Evolutionary conservation across 2,797 vertebrate species (phyloP).

Genomic region (Macropodus opercularis): DNA sequence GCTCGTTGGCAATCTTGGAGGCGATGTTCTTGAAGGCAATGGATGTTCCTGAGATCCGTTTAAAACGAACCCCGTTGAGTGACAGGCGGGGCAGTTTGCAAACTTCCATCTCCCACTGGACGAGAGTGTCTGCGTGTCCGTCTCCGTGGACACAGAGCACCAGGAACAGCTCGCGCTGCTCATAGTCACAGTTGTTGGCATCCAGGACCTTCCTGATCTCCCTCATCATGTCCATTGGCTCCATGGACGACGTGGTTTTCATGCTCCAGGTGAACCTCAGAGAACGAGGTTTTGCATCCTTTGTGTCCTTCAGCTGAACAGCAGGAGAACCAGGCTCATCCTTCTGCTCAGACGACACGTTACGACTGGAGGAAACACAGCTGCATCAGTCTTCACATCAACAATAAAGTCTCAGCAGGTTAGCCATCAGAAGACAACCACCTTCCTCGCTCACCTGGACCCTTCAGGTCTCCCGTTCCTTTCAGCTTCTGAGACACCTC

Average conservation of each 20-base stretch:
- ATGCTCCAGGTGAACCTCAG: slow-evolving; percentile 91
- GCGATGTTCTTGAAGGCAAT: slow-evolving; percentile 96
- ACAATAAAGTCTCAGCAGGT: background rate
- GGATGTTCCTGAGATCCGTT: slow-evolving; percentile 92
- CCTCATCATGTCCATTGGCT: slow-evolving; percentile 92
- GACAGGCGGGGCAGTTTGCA: slow-evolving; percentile 93
- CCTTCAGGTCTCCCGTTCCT: slow-evolving; percentile 32
- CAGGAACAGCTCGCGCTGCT: slow-evolving; percentile 91
- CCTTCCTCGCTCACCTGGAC: slow-evolving; percentile 39
- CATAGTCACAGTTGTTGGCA: slow-evolving; percentile 91
- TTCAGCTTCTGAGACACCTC: slow-evolving; percentile 36
- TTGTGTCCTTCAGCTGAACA: slow-evolving; percentile 78
- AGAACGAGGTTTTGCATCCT: slow-evolving; percentile 88
- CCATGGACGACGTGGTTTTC: slow-evolving; percentile 94
- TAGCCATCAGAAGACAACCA: background rate
- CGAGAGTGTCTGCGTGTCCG: slow-evolving; percentile 86
- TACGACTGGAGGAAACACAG: slow-evolving; percentile 80
- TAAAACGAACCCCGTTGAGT: slow-evolving; percentile 92
- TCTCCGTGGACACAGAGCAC: slow-evolving; percentile 92
- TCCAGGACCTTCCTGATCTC: slow-evolving; percentile 94
- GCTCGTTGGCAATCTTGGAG: slow-evolving; percentile 92
- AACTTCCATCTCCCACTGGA: slow-evolving; percentile 96
- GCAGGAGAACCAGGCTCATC: slow-evolving; percentile 37
- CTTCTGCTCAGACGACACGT: slow-evolving; percentile 49
- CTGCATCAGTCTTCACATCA: fast-evolving